Evolutionary conservation across 2,113 vertebrate species (phyloP), one percentile per base, ranked within the genome.

Genomic region (Danio rerio): DNA sequence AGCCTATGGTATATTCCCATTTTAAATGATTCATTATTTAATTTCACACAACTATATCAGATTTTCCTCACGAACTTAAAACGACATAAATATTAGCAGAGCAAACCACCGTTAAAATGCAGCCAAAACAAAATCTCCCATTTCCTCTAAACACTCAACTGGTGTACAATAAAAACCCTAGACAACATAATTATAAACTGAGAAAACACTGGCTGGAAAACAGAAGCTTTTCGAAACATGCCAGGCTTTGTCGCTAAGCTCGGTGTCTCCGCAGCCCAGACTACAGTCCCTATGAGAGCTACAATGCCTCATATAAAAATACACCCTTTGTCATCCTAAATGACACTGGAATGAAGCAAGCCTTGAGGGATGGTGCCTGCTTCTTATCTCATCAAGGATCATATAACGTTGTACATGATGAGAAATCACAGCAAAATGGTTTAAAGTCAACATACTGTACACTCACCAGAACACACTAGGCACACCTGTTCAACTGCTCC

Each of bases 341-440:
- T 63, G 56, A 81, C 47, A 73, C 45, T 12, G n/a, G 68, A 70
- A 81, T 59, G 47, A 81, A 62, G 20, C 12, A 18, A 49, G 75
- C 79, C 43, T 56, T 12, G 7, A 40, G 1, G 16, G 65, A 9
- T 16, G 49, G 9, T 9, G 16, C 12, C 63, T 15, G 40, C 16
- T 11, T 18, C 78, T 56, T 4, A 55, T 15, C 63, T 53, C 47
- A 16, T 20, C 9, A 13, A 15, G 5, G 42, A 63, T 47, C 42
- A 82, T 43, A 63, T 69, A 69, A 65, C 31, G 13, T 15, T 61
- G 40, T 49, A 13, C 65, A n/a, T 15, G 11, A 53, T 12, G 13
- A 7, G 47, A 80, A 50, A 9, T 52, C 40, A 12, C 16, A 11
- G 18, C 12, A 43, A 20, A 68, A 52, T 45, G 40, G 31, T 5